Base-by-base conservation (phyloP, 2,113 vertebrate species). In the Amblyornis subalaris region DNA sequence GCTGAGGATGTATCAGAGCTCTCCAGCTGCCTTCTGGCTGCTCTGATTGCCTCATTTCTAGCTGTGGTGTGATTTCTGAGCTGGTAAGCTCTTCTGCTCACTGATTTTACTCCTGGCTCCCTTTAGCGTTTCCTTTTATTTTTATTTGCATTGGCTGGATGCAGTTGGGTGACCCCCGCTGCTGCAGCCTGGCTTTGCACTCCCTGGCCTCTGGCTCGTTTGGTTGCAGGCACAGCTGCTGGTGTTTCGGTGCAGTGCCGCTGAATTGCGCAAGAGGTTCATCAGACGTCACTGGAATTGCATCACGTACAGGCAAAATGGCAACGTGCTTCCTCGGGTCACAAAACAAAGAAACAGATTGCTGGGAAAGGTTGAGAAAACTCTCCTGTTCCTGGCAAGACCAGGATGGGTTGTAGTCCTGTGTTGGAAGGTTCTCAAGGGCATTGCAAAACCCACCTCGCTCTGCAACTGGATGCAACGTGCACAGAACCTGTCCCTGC, bases 281-380 rank as follows among this genome's bases (percentile, higher is more conserved):
- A 7, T 31, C 33, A 12, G 60, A 15, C 14, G 2, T 26, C 2
- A 0, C 51, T 48, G 55, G 45, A 66, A 54, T 86, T 95, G 82
- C 88, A 21, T 80, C 72, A 74, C 2, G 2, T 21, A 15, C 38
- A 45, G 85, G 64, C 71, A 80, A n/a, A 71, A 83, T 28, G 73
- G 22, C 60, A 73, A n/a, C 38, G 4, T n/a, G 29, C 31, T 61
- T 45, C 73, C 50, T 58, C 26, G 57, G 54, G 75, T 54, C 50
- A 66, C 0, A 1, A 61, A 89, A 83, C 54, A 76, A 76, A 82
- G 74, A 4, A 50, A 24, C 40, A 44, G 22, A 18, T 48, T 96
- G 61, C 66, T 65, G 74, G 58, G 62, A 95, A 85, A 73, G 31
- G 29, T 8, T 86, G 76, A 92, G 79, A 64, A 90, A 90, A 62